A percentile compares a stretch with the other conserved stretches of the same genome.
Evolutionary conservation across 1,140 invertebrate genomes (phyloP).

Genomic region (Contarinia nasturtii): DNA sequence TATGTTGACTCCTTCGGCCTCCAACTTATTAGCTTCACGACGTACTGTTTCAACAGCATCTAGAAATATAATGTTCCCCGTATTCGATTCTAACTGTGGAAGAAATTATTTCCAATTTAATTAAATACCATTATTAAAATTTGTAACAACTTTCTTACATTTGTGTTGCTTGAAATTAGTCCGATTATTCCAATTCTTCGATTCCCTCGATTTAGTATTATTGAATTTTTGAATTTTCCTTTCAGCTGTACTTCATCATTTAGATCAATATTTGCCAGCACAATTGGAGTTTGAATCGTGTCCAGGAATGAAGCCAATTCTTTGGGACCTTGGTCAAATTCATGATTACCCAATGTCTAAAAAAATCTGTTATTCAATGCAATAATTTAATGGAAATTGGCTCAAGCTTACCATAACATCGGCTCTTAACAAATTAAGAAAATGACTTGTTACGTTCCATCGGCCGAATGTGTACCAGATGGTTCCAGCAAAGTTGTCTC

Average conservation of each 20-base stretch:
- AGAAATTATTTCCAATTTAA: too few species aligned
- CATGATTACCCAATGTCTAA: slow-evolving; percentile 73
- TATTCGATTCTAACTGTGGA: slow-evolving; percentile 32
- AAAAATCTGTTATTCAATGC: background rate
- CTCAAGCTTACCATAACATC: slow-evolving; percentile 54
- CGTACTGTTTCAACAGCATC: slow-evolving; percentile 46
- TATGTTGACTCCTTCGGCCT: slow-evolving; percentile 42
- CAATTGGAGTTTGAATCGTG: slow-evolving; percentile 37
- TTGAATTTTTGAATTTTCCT: slow-evolving; percentile 35
- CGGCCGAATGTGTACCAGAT: slow-evolving; percentile 62
- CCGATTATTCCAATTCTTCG: slow-evolving; percentile 65
- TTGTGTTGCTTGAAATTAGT: slow-evolving; percentile 45
- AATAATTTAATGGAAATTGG: background rate
- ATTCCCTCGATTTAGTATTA: slow-evolving; percentile 32
- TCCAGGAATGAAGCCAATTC: slow-evolving; percentile 55
- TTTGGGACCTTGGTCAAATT: slow-evolving; percentile 61
- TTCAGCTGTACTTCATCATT: slow-evolving; percentile 44
- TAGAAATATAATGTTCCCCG: slow-evolving; percentile 38
- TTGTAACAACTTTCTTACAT: too few species aligned
- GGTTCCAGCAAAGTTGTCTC: slow-evolving; percentile 73
- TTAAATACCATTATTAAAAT: too few species aligned
- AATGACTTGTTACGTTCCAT: slow-evolving; percentile 51
- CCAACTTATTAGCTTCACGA: slow-evolving; percentile 38
- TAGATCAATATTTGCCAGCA: slow-evolving; percentile 60
- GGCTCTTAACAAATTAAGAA: slow-evolving; percentile 55